phyloP scores from a whole-genome alignment of 30 jellyfish, hydroid and myxozoan species.

The Aurelia sp. region DNA sequence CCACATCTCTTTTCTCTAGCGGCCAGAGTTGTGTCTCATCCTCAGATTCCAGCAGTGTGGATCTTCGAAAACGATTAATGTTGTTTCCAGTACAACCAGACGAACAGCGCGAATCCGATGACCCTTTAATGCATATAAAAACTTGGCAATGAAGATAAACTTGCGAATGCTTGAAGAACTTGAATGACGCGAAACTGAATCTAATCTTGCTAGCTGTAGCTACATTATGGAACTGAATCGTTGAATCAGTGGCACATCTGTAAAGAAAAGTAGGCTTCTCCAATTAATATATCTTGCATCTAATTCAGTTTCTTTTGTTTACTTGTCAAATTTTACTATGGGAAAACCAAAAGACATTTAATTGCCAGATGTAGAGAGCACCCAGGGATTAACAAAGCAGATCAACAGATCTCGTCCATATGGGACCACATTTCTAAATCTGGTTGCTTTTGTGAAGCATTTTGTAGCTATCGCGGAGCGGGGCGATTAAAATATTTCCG shows the following conservation, averaged over 20 bases:
- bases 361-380: no score
- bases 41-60: not conserved
- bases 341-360: no score
- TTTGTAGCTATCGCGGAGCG: no score
- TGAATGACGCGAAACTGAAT: slow-evolving; percentile 55
- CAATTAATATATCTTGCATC: not conserved
- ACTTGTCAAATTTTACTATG: no score
- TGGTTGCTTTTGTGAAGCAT: no score
- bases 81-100: slow-evolving; percentile 61
- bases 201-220: not conserved
- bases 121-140: slow-evolving; percentile 54
- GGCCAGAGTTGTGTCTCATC: no score
- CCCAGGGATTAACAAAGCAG: no score
- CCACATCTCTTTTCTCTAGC: slow-evolving; percentile 3
- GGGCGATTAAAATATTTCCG: no score
- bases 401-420: no score
- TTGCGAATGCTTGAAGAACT: not conserved
- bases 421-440: no score
- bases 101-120: slow-evolving; percentile 65
- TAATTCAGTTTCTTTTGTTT: no score
- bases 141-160: slow-evolving; percentile 61
- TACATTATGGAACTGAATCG: slow-evolving; percentile 41
- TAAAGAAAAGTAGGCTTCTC: not conserved
- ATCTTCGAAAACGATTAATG: slow-evolving; percentile 37
- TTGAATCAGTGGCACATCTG: slow-evolving; percentile 58